Conservation (phyloP, 2,797 vertebrate species). For the Emys orbicularis region DNA sequence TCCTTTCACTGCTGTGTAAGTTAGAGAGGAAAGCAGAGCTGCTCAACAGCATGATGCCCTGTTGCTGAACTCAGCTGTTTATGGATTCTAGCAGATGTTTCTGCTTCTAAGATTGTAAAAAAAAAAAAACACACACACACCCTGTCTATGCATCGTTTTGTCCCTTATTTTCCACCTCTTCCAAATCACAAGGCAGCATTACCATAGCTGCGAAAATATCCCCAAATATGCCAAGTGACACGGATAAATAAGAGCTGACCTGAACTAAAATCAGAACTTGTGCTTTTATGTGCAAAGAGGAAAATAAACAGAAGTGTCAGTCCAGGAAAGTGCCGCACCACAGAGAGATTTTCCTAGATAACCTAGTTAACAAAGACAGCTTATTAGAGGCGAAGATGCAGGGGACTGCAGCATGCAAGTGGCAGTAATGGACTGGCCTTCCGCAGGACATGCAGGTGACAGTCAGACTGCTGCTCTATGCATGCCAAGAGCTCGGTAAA, state of each 20-base stretch:
- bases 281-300: neutral
- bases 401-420: neutral
- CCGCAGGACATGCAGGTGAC: neutral
- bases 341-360: neutral
- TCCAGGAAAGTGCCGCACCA: accelerated
- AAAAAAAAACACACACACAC: conserved; percentile 42
- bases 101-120: conserved; percentile 56
- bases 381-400: accelerated
- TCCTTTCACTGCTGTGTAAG: conserved; percentile 48
- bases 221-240: neutral
- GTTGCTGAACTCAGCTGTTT: conserved; percentile 77
- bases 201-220: neutral
- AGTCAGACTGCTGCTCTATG: accelerated
- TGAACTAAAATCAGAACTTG: neutral
- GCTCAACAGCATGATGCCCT: conserved; percentile 52
- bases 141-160: conserved; percentile 9
- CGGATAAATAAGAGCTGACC: neutral
- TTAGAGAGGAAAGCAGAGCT: conserved; percentile 67
- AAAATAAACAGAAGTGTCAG: neutral
- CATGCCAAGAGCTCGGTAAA: neutral
- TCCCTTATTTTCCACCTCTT: conserved; percentile 36
- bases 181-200: neutral
- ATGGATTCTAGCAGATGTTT: conserved; percentile 70
- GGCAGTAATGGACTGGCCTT: accelerated
- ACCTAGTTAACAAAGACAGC: neutral